Conservation (phyloP, 2,888 invertebrate genomes). For the Tinea semifulvella region DNA sequence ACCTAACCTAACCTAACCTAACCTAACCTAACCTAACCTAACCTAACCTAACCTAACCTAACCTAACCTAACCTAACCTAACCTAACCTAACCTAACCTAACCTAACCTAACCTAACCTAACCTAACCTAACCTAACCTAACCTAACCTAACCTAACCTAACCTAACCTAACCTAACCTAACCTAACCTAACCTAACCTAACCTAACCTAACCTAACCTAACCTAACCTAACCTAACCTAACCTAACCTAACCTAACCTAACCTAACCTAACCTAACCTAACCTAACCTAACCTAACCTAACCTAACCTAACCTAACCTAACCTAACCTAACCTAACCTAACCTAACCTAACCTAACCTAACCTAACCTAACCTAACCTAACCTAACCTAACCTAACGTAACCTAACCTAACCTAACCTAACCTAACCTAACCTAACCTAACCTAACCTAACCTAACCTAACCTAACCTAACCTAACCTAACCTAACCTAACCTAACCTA, state of each 20-base stretch:
- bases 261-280: constrained; percentile 20
- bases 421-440: constrained; percentile 20
- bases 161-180: constrained; percentile 21
- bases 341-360: constrained; percentile 25
- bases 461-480: constrained; percentile 22
- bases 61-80: constrained; percentile 23
- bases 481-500: constrained; percentile 21
- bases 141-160: constrained; percentile 22
- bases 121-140: constrained; percentile 20
- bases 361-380: constrained; percentile 24
- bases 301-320: constrained; percentile 22
- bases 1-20: constrained; percentile 21
- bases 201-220: constrained; percentile 24
- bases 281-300: constrained; percentile 20
- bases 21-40: constrained; percentile 25
- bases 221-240: constrained; percentile 23
- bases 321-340: constrained; percentile 21
- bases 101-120: constrained; percentile 20
- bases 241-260: constrained; percentile 23
- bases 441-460: constrained; percentile 20
- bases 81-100: constrained; percentile 23
- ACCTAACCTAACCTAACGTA: constrained; percentile 22
- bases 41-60: constrained; percentile 24
- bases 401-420: constrained; percentile 23
- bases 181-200: constrained; percentile 25